These are phyloP conservation scores for Morone saxatilis DNA, from an alignment of 2,113 vertebrate genomes.

Conservation along the genomic window DNA sequence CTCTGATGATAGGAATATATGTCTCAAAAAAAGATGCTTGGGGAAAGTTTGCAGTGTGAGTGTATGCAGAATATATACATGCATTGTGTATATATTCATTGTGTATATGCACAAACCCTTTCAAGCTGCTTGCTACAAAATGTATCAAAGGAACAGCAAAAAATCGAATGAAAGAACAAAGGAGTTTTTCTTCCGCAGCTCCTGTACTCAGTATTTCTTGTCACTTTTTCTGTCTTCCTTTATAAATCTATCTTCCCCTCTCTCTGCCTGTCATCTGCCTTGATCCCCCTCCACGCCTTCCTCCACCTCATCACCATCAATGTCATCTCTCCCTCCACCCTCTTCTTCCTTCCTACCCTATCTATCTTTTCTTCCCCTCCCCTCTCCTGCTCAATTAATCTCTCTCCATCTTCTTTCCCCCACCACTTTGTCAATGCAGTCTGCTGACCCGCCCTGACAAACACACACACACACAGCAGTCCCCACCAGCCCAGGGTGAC, in stretches of 20 bases:
- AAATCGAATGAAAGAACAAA: background rate
- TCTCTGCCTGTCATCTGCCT: slow-evolving; percentile 20
- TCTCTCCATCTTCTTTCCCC: slow-evolving; percentile 5
- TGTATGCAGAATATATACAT: too few species aligned
- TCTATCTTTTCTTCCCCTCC: background rate
- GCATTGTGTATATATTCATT: too few species aligned
- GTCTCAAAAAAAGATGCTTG: too few species aligned
- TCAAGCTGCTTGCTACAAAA: background rate
- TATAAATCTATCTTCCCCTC: slow-evolving; percentile 30
- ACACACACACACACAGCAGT: slow-evolving; percentile 23
- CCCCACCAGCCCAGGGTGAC: slow-evolving; percentile 48
- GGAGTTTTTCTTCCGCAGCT: slow-evolving; percentile 1
- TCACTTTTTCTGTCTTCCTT: slow-evolving; percentile 4
- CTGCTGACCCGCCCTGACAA: slow-evolving; percentile 12
- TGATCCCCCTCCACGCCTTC: background rate
- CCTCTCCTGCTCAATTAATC: slow-evolving; percentile 15
- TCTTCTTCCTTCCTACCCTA: background rate
- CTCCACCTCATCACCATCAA: slow-evolving; percentile 50
- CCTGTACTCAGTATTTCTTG: slow-evolving; percentile 20
- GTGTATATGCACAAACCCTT: background rate
- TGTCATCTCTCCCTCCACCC: slow-evolving; percentile 34
- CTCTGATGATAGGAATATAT: too few species aligned
- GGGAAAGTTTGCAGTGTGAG: too few species aligned
- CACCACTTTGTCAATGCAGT: slow-evolving; percentile 24
- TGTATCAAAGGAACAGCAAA: background rate